phyloP scores from a whole-genome alignment of 2,113 vertebrate species.

The Furnarius figulus region DNA sequence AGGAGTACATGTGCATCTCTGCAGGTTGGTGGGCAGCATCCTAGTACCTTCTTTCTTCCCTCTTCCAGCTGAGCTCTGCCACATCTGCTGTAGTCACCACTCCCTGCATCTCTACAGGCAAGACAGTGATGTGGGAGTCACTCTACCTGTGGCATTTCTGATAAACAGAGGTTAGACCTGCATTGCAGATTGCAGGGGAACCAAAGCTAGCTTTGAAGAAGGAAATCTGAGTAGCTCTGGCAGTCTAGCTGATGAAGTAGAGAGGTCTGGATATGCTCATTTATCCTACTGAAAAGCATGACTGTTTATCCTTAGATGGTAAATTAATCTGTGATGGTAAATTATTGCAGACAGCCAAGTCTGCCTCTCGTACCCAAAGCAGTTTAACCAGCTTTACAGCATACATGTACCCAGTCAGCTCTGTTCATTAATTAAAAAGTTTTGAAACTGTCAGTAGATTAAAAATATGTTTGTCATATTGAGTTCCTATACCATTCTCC shows the following conservation, averaged over 20 bases:
- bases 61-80: neutral
- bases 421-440: neutral
- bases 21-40: neutral
- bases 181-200: neutral
- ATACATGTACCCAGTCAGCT: neutral
- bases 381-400: neutral
- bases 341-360: neutral
- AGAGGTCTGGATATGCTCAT: neutral
- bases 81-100: neutral
- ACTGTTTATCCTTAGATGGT: neutral
- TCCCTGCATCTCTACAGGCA: fast-evolving
- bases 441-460: neutral
- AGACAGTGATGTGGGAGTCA: neutral
- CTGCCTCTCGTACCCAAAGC: neutral
- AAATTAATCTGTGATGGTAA: neutral
- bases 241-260: neutral
- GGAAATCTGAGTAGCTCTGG: neutral
- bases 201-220: neutral
- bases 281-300: neutral
- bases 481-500: neutral
- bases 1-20: neutral
- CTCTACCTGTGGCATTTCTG: neutral
- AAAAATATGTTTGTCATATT: neutral
- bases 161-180: neutral
- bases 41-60: fast-evolving